A percentile compares a stretch with the other conserved stretches of the same genome.
These are phyloP conservation scores for Oryctes rhinoceros DNA, from an alignment of 1,140 invertebrate species.

Conservation along the genomic window DNA sequence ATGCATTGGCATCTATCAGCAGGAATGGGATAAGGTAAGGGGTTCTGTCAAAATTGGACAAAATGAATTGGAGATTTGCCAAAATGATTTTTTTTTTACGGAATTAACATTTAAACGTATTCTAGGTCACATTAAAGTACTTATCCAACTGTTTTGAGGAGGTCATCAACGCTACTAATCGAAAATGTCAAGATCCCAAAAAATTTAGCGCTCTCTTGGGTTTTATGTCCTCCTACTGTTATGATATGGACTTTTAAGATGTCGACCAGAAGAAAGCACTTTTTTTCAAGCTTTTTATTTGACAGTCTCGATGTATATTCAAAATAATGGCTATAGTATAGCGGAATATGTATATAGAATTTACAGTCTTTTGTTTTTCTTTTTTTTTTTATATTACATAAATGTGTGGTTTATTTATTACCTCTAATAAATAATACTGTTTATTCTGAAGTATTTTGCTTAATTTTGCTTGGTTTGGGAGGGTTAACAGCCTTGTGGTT, in stretches of 20 bases:
- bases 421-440: constrained; percentile 19
- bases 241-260: constrained; percentile 50
- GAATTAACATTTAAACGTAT: neutral
- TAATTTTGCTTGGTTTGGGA: constrained; percentile 9
- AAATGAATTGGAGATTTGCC: too few relatives aligned
- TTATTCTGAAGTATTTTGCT: constrained; percentile 17
- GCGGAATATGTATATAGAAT: neutral
- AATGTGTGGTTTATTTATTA: neutral
- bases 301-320: neutral
- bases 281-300: neutral
- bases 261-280: neutral
- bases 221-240: constrained; percentile 57
- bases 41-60: too few relatives aligned
- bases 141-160: constrained; percentile 42
- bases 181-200: neutral
- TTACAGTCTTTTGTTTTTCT: too few relatives aligned
- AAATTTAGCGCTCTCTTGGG: constrained; percentile 52
- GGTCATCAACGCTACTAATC: constrained; percentile 39
- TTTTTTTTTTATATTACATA: too few relatives aligned
- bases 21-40: constrained; percentile 50
- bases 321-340: neutral
- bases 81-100: too few relatives aligned
- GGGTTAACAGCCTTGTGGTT: constrained; percentile 67
- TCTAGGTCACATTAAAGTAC: constrained; percentile 31
- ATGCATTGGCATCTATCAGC: constrained; percentile 53